Evolutionary conservation across 2,888 invertebrate species (phyloP).

Genomic region (Pollenia labialis): DNA sequence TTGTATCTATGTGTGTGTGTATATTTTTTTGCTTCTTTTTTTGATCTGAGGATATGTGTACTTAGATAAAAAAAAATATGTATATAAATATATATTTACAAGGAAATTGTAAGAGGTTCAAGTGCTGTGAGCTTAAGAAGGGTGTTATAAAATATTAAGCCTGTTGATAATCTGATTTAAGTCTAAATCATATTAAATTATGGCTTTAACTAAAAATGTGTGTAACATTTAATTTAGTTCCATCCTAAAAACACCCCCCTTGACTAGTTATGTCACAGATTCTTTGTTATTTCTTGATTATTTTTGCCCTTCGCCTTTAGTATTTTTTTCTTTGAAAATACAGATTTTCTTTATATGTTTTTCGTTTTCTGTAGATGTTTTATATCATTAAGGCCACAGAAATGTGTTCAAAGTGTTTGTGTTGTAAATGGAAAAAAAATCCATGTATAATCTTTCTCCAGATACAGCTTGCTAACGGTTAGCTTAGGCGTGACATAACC

Average conservation of each 20-base stretch:
- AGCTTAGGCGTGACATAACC: too few species aligned
- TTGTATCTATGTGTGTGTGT: not conserved
- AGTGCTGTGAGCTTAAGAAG: not conserved
- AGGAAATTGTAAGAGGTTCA: not conserved
- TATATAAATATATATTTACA: not conserved
- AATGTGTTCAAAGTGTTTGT: not conserved
- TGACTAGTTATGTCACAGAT: not conserved
- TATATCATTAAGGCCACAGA: slow-evolving; percentile 15
- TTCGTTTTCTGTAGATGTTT: not conserved
- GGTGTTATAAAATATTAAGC: slow-evolving; percentile 22
- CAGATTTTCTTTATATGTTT: not conserved
- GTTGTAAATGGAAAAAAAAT: not conserved
- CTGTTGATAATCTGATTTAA: slow-evolving; percentile 45
- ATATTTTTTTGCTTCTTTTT: not conserved
- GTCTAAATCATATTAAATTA: slow-evolving; percentile 41
- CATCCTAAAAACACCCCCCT: not conserved
- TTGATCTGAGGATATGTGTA: too few species aligned
- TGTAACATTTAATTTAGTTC: slow-evolving; percentile 1
- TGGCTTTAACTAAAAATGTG: not conserved
- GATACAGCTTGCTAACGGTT: too few species aligned
- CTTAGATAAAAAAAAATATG: too few species aligned
- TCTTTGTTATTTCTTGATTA: not conserved
- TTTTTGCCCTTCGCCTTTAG: not conserved
- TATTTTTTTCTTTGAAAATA: not conserved
- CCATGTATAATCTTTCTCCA: too few species aligned